A percentile compares a stretch with the other conserved stretches of the same genome.
Evolutionary conservation across 1,140 invertebrate species (phyloP).

Genomic region (Stegodyphus mimosarum): DNA sequence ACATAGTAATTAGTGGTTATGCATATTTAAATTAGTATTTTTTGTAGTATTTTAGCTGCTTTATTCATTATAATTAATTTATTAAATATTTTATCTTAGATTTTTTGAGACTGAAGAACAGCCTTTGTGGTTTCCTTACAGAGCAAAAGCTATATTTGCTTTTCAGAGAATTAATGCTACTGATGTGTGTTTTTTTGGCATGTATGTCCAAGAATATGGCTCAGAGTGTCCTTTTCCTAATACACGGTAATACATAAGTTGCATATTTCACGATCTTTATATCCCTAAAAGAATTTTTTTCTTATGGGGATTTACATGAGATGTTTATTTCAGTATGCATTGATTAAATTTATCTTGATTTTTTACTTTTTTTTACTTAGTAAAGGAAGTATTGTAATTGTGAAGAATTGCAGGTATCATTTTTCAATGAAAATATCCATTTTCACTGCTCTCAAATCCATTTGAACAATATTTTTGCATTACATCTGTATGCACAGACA

Average conservation of each 20-base stretch:
- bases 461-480: no score
- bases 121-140: conserved; percentile 91
- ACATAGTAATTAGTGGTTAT: not conserved
- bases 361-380: conserved; percentile 31
- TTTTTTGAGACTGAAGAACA: conserved; percentile 92
- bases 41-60: no score
- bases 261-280: not conserved
- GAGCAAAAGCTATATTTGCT: conserved; percentile 98
- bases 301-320: not conserved
- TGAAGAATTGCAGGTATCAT: no score
- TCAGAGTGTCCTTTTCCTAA: conserved; percentile 96
- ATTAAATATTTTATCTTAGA: conserved; percentile 69
- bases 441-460: no score
- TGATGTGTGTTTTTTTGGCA: conserved; percentile 99
- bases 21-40: no score
- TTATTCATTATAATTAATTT: not conserved
- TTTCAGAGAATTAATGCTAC: conserved; percentile 98
- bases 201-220: conserved; percentile 99
- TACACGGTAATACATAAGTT: conserved; percentile 72
- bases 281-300: not conserved
- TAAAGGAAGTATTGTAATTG: no score
- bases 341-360: not conserved
- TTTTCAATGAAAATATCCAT: no score
- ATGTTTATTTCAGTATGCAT: not conserved
- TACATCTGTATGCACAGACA: no score